Evolutionary conservation across 2,888 invertebrate species (phyloP), one percentile per base, ranked within the genome.

Genomic region (Mimumesa dahlbomi): DNA sequence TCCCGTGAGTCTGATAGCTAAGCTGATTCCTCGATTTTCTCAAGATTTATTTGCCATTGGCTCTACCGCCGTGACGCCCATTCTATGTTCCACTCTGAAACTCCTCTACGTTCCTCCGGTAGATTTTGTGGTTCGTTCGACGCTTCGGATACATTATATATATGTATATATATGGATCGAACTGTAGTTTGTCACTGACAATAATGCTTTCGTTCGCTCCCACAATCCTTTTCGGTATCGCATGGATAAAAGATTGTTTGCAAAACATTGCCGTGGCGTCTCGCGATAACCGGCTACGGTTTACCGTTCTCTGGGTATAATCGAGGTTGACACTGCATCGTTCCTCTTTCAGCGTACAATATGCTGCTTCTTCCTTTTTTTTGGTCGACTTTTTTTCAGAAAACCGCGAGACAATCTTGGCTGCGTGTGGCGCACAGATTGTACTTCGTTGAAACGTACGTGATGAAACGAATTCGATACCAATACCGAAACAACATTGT

Each of bases 251-350:
- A 53, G 52, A 40, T 42, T 31, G 25, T 14, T 43, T 31, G 42
- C 42, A 14, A 43, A 53, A 53, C 53, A 53, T 42, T 9, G 16
- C 40, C 7, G 14, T n/a, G 22, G 6, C 40, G 52, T 19, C 25
- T n/a, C 16, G 18, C 40, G 52, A 53, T 53, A 53, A 53, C n/a
- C 14, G 11, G 11, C 2, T 11, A 19, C n/a, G 29, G 40, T 45
- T 13, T 6, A 22, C 1, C 48, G 31, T 16, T 31, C 31, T 6
- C 18, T 16, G 16, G 31, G 31, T 11, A 21, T 45, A 45, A 45
- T 45, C 21, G 7, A 5, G 2, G 21, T 21, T 21, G 43, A 21
- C 43, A 5, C 21, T 45, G 1, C 22, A 22, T 5, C 22, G 21
- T 2, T 45, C 2, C 22, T 45, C 21, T 21, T 45, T 25, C 7